A percentile compares a stretch with the other conserved stretches of the same genome.
phyloP scores from a whole-genome alignment of 2,888 invertebrate genomes.

The Nymphalis c-album region DNA sequence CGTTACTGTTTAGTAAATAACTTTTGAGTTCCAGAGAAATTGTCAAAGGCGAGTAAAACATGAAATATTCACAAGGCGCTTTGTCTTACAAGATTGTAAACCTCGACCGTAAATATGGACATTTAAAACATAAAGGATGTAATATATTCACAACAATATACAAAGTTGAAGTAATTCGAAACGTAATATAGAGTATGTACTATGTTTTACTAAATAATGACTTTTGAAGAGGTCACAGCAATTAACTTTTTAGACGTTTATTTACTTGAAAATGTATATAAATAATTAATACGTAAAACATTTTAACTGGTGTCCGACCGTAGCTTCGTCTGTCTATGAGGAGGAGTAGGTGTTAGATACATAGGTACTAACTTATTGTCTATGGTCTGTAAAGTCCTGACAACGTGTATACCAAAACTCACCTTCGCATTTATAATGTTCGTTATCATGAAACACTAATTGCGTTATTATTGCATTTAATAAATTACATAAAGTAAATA shows the following conservation, averaged over 20 bases:
- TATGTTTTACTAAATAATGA: background rate
- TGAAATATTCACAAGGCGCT: constrained; percentile 70
- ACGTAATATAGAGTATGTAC: background rate
- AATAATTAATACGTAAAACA: background rate
- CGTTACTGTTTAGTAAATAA: constrained; percentile 62
- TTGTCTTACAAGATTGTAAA: constrained; percentile 65
- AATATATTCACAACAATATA: constrained; percentile 26
- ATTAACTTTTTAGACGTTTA: background rate
- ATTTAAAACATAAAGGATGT: constrained; percentile 70
- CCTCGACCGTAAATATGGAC: constrained; percentile 61
- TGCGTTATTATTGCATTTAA: background rate
- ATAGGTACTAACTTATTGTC: too few relatives aligned
- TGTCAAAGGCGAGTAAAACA: constrained; percentile 60
- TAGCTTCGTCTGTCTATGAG: too few relatives aligned
- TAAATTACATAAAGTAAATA: background rate
- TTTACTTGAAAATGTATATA: background rate
- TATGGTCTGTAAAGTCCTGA: too few relatives aligned
- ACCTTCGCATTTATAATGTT: too few relatives aligned
- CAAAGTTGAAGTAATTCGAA: background rate
- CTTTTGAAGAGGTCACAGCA: background rate
- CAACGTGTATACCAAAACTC: too few relatives aligned
- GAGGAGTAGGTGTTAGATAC: too few relatives aligned
- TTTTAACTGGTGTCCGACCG: too few relatives aligned
- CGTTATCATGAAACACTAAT: background rate
- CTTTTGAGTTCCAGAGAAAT: constrained; percentile 56